Conservation (phyloP, 2,888 invertebrate genomes). For the Spodoptera exigua region DNA sequence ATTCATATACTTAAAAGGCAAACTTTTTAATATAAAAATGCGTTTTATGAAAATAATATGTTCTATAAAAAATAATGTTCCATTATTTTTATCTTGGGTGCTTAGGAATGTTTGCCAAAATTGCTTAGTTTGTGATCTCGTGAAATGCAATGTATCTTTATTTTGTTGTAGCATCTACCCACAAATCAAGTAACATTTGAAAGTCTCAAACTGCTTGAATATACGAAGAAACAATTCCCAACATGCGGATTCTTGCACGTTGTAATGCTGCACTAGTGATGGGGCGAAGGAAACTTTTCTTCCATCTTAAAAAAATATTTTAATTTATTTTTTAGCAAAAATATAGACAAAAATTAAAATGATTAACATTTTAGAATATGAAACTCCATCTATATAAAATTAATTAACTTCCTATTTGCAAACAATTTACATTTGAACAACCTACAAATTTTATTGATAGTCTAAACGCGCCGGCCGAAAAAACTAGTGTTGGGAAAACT, state of each 20-base stretch:
- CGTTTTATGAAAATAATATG: conserved; percentile 38
- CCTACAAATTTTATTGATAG: no score
- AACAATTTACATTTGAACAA: no score
- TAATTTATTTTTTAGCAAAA: no score
- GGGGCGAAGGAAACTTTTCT: background rate
- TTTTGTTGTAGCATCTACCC: no score
- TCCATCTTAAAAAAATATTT: background rate
- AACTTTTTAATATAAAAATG: conserved; percentile 37
- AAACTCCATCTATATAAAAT: no score
- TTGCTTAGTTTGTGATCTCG: background rate
- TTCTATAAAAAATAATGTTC: conserved; percentile 13
- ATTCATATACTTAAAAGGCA: conserved; percentile 47
- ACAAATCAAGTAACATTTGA: conserved; percentile 6
- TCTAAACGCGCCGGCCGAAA: no score
- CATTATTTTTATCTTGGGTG: conserved; percentile 29
- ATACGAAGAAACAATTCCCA: conserved; percentile 31
- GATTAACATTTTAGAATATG: no score
- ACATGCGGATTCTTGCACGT: conserved; percentile 23
- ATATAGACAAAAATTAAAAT: no score
- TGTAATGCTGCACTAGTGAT: conserved; percentile 19
- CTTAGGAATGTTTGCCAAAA: background rate
- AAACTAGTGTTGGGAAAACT: no score
- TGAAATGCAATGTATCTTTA: background rate
- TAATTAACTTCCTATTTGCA: no score
- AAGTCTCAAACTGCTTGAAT: conserved; percentile 9